A percentile compares a stretch with the other conserved stretches of the same genome.
These are phyloP conservation scores for Macropus fuliginosus DNA, from an alignment of 2,797 vertebrate species.

Conservation along the genomic window DNA sequence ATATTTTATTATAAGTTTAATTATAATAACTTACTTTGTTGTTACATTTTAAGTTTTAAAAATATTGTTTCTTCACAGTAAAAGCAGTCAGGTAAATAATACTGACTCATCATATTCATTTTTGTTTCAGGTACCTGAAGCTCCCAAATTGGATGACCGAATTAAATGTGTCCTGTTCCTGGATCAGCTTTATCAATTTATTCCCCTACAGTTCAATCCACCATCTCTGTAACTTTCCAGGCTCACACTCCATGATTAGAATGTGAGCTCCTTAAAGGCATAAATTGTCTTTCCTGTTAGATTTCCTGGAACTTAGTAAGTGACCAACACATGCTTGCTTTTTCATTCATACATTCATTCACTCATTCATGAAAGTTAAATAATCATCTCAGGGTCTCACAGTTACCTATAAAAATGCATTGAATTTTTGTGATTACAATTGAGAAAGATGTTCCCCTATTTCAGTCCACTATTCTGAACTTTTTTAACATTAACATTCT, in stretches of 20 bases:
- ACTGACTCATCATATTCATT: neutral
- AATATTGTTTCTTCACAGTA: neutral
- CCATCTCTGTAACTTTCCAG: neutral
- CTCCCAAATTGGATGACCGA: neutral
- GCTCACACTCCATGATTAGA: neutral
- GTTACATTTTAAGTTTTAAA: neutral
- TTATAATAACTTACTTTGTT: neutral
- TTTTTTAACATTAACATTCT: neutral
- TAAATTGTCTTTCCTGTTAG: neutral
- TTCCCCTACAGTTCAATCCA: neutral
- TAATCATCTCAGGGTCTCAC: neutral
- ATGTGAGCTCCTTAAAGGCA: neutral
- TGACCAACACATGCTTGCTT: neutral
- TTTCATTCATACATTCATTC: neutral
- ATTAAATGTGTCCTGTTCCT: neutral
- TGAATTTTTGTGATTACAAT: neutral
- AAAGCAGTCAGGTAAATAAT: neutral
- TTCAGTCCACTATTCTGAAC: neutral
- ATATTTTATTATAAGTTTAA: neutral
- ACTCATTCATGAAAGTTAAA: neutral
- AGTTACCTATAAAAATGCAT: neutral
- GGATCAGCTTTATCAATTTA: constrained; percentile 1
- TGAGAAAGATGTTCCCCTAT: neutral
- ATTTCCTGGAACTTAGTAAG: neutral
- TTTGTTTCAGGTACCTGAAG: neutral